A percentile compares a stretch with the other conserved stretches of the same genome.
phyloP scores from a whole-genome alignment of 2,113 vertebrate species.

The Burhinus oedicnemus region DNA sequence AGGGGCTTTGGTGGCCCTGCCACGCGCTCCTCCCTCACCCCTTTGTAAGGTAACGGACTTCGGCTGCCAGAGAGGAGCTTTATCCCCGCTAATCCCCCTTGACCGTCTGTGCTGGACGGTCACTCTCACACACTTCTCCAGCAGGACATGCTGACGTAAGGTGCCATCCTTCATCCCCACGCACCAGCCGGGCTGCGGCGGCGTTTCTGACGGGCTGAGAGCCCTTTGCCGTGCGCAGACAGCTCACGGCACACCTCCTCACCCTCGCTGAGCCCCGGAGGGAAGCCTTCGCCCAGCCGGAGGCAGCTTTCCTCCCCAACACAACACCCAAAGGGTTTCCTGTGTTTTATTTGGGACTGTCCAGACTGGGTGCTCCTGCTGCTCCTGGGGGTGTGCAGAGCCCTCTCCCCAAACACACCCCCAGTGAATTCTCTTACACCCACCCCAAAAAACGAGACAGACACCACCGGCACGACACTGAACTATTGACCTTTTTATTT shows the following conservation, averaged over 20 bases:
- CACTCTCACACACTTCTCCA: background rate
- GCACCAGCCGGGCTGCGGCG: rapidly evolving
- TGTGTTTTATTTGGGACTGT: background rate
- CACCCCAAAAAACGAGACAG: background rate
- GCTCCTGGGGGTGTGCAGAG: background rate
- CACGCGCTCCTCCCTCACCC: background rate
- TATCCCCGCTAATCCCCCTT: background rate
- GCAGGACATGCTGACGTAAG: rapidly evolving
- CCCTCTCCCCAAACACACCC: too few relatives aligned
- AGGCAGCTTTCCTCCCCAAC: too few relatives aligned
- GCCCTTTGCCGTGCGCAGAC: too few relatives aligned
- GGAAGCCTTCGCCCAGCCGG: too few relatives aligned
- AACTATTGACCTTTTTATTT: constrained; percentile 61
- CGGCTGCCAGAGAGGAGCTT: background rate
- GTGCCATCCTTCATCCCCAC: rapidly evolving
- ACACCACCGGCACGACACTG: background rate
- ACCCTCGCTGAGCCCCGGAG: too few relatives aligned
- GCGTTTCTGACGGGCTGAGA: too few relatives aligned
- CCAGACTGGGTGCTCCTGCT: background rate
- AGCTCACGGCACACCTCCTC: background rate
- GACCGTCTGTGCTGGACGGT: rapidly evolving
- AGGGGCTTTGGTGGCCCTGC: background rate
- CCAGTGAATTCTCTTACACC: rapidly evolving
- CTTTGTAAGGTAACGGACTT: rapidly evolving
- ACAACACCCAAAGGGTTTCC: background rate